These are phyloP conservation scores for Xyrichtys novacula DNA, from an alignment of 2,797 vertebrate genomes.

Conservation along the genomic window DNA sequence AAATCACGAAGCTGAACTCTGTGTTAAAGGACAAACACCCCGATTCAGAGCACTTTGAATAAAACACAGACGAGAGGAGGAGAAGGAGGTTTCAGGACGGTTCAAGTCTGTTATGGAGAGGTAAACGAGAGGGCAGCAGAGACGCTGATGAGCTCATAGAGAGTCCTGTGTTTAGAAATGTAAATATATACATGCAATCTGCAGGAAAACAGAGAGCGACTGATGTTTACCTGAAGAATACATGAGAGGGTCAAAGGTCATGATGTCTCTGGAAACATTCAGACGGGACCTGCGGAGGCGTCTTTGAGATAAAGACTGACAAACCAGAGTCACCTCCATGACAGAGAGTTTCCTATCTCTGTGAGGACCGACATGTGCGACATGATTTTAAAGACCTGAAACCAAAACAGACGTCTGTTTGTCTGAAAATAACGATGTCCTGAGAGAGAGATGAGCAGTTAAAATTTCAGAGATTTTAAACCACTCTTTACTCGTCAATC, in stretches of 20 bases:
- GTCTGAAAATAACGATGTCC: too few relatives aligned
- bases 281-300: not conserved
- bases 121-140: not conserved
- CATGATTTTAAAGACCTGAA: not conserved
- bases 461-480: too few relatives aligned
- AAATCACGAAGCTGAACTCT: not conserved
- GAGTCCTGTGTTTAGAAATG: not conserved
- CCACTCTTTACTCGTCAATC: too few relatives aligned
- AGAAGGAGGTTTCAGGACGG: not conserved
- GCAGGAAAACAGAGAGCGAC: not conserved
- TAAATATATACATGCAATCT: not conserved
- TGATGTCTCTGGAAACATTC: not conserved
- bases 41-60: not conserved
- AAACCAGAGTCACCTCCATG: not conserved
- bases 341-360: not conserved
- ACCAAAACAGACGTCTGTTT: too few relatives aligned
- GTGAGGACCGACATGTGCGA: not conserved
- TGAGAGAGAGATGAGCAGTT: too few relatives aligned
- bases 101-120: not conserved
- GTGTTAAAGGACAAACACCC: not conserved
- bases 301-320: not conserved
- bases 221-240: not conserved
- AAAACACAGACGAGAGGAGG: not conserved
- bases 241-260: not conserved
- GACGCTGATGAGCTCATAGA: not conserved